These are phyloP conservation scores for Epizoanthus scotinus DNA, from an alignment of 92 coral and sea anemone genomes.

Conservation along the genomic window DNA sequence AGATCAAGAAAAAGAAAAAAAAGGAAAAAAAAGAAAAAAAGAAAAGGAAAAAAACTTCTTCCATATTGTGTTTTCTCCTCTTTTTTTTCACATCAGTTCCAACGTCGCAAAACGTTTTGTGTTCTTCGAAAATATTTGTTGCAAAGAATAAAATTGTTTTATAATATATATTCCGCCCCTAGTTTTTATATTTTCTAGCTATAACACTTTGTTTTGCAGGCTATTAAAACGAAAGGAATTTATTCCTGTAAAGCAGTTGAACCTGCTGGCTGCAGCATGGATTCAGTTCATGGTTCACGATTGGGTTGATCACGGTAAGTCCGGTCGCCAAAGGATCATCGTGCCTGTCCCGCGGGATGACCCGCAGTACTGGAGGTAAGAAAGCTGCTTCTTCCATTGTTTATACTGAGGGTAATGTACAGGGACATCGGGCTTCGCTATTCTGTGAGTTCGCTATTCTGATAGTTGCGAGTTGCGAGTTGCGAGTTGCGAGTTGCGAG, in stretches of 20 bases:
- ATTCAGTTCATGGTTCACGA: conserved; percentile 83
- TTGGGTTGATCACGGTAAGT: conserved; percentile 86
- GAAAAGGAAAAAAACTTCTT: too few relatives aligned
- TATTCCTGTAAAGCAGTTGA: conserved; percentile 79
- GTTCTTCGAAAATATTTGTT: too few relatives aligned
- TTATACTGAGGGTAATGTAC: too few relatives aligned
- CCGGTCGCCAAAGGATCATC: conserved; percentile 42
- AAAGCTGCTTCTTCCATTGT: neutral
- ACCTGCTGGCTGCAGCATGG: conserved; percentile 82
- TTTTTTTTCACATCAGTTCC: too few relatives aligned
- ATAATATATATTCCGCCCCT: too few relatives aligned
- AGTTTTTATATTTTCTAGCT: neutral
- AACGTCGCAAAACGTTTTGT: too few relatives aligned
- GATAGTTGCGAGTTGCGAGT: too few relatives aligned
- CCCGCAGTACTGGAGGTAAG: conserved; percentile 34
- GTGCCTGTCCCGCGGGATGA: conserved; percentile 50
- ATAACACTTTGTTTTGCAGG: conserved; percentile 26
- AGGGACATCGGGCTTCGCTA: neutral
- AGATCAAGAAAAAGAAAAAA: too few relatives aligned
- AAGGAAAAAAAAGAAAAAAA: too few relatives aligned
- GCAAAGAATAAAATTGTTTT: too few relatives aligned
- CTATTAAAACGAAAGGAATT: conserved; percentile 61
- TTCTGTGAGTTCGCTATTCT: neutral
- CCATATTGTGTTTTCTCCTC: too few relatives aligned
- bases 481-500: too few relatives aligned